These are phyloP conservation scores for Suncus etruscus DNA, from an alignment of 2,113 vertebrate species.

Conservation along the genomic window DNA sequence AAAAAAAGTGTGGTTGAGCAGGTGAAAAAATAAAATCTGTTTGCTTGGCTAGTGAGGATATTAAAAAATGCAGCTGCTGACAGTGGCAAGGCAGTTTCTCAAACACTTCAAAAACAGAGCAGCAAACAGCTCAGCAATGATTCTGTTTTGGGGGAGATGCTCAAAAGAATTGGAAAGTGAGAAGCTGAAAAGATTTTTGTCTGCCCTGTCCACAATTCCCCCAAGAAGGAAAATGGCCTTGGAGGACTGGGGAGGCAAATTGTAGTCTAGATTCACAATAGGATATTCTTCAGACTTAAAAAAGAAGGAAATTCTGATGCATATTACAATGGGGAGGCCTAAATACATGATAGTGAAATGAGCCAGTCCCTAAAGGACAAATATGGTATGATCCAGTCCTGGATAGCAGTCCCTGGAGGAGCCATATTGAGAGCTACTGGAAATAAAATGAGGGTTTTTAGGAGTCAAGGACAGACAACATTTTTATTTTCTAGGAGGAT, in stretches of 20 bases:
- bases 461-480: background rate
- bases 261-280: background rate
- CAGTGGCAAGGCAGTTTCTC: background rate
- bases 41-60: background rate
- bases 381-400: background rate
- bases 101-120: background rate
- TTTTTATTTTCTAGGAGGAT: no score
- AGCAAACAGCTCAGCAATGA: background rate
- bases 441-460: background rate
- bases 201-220: no score
- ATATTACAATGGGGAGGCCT: background rate
- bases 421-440: background rate
- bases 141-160: background rate
- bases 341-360: background rate
- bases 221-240: background rate
- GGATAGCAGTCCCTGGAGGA: background rate
- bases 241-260: background rate
- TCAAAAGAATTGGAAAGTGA: background rate
- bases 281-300: background rate
- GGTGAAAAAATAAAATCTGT: background rate
- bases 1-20: background rate
- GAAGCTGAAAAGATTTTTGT: background rate
- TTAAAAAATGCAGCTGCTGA: background rate
- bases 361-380: background rate
- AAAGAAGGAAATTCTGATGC: background rate